Evolutionary conservation across 2,888 invertebrate species (phyloP), one percentile per base, ranked within the genome.

Genomic region (Drosophila parthenogenetica): DNA sequence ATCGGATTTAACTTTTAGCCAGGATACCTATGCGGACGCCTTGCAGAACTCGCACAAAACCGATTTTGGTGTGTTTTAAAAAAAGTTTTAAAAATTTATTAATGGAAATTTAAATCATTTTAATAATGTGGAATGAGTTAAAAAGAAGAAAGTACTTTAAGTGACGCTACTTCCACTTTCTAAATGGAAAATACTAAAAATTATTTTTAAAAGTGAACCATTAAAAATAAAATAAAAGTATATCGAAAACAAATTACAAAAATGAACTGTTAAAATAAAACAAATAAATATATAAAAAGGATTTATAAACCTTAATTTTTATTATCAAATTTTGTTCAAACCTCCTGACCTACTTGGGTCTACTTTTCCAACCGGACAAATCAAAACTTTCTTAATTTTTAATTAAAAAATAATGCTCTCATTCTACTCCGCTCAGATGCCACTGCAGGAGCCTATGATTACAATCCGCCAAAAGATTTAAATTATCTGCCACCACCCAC

Each of bases 11-110:
- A 43, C 58, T 7, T 63, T 65, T 51, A 46, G 68, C 5, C 72
- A 91, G 78, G 91, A 90, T 78, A 81, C 91, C 5, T 91, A 91
- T 69, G 69, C 90, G 58, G 89, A 90, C 65, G 91, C 91, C 5
- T 59, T 91, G 16, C 85, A 90, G 64, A 90, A 72, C 51, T 89
- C 90, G 2, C 90, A 91, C 58, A 79, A 87, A 69, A 73, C 75
- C 11, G 81, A 83, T 42, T 67, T 65, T 40, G 87, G 87, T 87
- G 78, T 54, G 87, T 87, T 59, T 59, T 19, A 43, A 35, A 22
- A 25, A 45, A 29, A 7, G 25, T 29, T 29, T 29, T 29, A 3
- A 25, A 35, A 40, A 5, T 11, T 4, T 2, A 39, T 10, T 2
- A 35, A 13, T 35, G 13, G 2, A 11, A 35, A 35, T 35, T 11